These are phyloP conservation scores for Acleris sparsana DNA, from an alignment of 2,888 invertebrate genomes.

Conservation along the genomic window DNA sequence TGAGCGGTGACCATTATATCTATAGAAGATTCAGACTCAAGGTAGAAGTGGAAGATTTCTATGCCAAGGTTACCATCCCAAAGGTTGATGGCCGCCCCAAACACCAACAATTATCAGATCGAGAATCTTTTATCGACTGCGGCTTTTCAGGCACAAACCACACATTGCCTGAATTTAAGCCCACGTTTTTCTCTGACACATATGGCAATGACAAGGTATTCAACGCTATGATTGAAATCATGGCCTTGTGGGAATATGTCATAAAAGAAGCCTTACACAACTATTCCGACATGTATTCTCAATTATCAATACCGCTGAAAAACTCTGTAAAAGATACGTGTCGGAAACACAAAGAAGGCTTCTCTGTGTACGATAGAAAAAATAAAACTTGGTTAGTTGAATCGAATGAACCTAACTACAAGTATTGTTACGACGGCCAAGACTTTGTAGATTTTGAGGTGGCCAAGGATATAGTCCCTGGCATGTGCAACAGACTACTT, in stretches of 20 bases:
- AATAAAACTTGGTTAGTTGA: constrained; percentile 17
- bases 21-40: no score
- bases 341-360: constrained; percentile 27
- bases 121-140: no score
- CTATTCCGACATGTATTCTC: constrained; percentile 19
- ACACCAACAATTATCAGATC: no score
- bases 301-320: constrained; percentile 7
- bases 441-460: constrained; percentile 16
- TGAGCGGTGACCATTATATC: no score
- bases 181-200: neutral
- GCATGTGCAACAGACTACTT: constrained; percentile 20
- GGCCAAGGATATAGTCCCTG: neutral
- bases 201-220: constrained; percentile 3
- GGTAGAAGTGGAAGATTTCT: no score
- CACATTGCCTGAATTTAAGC: constrained; percentile 14
- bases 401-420: constrained; percentile 19
- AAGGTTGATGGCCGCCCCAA: no score
- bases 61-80: no score
- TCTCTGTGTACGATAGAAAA: constrained; percentile 28
- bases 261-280: constrained; percentile 8
- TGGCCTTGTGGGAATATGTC: constrained; percentile 26
- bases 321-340: neutral
- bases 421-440: constrained; percentile 30
- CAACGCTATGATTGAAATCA: constrained; percentile 31
- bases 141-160: neutral